phyloP scores from a whole-genome alignment of 2,888 invertebrate species.

The Ischnura elegans region DNA sequence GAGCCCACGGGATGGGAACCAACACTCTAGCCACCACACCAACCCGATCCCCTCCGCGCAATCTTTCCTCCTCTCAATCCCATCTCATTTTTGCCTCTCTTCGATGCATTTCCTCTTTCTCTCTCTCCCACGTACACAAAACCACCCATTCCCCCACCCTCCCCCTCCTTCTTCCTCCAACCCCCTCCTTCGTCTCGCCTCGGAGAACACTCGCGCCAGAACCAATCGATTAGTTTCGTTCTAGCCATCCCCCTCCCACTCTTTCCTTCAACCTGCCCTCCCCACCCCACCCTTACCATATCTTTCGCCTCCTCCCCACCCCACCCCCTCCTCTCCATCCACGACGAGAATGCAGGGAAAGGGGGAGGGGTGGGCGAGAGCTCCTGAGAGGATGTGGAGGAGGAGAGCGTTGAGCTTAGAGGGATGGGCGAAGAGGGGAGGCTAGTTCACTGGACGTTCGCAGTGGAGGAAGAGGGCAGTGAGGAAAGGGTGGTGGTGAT shows the following conservation, averaged over 20 bases:
- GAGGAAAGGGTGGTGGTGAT: neutral
- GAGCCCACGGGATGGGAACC: no score
- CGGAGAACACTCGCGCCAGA: constrained; percentile 66
- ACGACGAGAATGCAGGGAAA: neutral
- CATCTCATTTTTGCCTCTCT: neutral
- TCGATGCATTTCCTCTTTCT: neutral
- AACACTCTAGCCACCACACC: no score
- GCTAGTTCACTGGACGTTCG: neutral
- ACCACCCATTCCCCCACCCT: neutral
- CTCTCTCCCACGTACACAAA: neutral
- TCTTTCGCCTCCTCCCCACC: neutral
- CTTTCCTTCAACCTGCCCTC: neutral
- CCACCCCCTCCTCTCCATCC: neutral
- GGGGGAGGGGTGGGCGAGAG: neutral
- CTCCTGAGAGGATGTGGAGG: neutral
- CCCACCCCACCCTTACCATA: neutral
- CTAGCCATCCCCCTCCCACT: constrained; percentile 16
- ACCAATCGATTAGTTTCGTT: constrained; percentile 34
- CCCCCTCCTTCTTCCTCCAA: neutral
- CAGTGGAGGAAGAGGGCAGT: neutral
- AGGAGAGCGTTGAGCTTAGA: constrained; percentile 5
- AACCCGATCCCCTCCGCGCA: neutral
- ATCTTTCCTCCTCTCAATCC: neutral
- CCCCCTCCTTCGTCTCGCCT: constrained; percentile 51
- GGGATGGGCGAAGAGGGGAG: neutral